Evolutionary conservation across 2,797 vertebrate genomes (phyloP), one percentile per base, ranked within the genome.

Genomic region (Hephaestus fuliginosus): DNA sequence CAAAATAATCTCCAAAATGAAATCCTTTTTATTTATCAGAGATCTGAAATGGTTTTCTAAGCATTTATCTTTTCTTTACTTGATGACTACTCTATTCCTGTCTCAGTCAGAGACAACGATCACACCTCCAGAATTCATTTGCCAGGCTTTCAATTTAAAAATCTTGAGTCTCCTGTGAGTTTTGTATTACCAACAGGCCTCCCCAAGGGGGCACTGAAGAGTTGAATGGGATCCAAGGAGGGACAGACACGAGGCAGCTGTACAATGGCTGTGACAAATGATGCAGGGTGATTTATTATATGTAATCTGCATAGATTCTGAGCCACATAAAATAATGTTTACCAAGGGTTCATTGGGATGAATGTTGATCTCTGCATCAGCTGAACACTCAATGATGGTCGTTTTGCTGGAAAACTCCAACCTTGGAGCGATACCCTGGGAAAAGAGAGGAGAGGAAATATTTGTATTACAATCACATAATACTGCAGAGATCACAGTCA

Each of bases 401-500:
- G 96, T 96, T 86, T 92, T 95, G 51, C 96, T 96, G 76, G 94
- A 96, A 90, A 97, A 97, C 73, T 97, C 96, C 84, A 97, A 77
- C 91, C 96, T 95, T 53, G 96, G 96, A 90, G 95, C 93, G 84
- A 97, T 96, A 56, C 95, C 96, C 97, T 97, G 86, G 0, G 28
- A 11, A 56, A 36, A 68, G 25, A 76, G 8, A 65, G 1, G 6
- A 25, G 25, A 49, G 14, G 4, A 39, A 25, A 58, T 39, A 30
- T 48, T 15, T 67, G 13, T 14, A 13, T 7, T 22, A 22, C 20
- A 46, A n/a, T 58, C 12, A 72, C 30, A 56, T 25, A 4, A 62
- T 39, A 49, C 22, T 53, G 30, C 57, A 74, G 22, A 56, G 3
- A 12, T n/a, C 57, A 57, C 14, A 49, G 9, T 46, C 5, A n/a